Evolutionary conservation across 2,113 vertebrate species (phyloP), one percentile per base, ranked within the genome.

Genomic region (Sus scrofa): DNA sequence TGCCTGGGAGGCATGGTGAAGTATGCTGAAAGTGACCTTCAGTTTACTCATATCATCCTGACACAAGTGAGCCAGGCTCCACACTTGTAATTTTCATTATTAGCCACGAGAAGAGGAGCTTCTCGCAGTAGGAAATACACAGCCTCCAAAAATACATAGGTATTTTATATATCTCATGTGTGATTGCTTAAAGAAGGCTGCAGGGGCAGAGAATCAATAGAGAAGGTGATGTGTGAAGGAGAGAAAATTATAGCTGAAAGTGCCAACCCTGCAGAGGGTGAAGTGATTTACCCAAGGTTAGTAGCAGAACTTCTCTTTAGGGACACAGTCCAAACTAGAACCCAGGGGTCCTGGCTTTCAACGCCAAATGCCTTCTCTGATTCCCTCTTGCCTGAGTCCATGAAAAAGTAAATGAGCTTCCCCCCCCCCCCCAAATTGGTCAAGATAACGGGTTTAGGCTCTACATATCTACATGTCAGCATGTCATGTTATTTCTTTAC

Each of bases 21-120:
- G 96, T 94, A 95, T 94, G 96, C 96, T 98, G 97, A 98, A 98
- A 98, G 97, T 98, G 98, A 99, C 99, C 98, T 98, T 98, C 97
- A 93, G 97, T 97, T 98, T 98, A 97, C 93, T 98, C 97, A 84
- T 95, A 98, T 97, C 98, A 97, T 98, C 97, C 98, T 97, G 96
- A 98, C 97, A 98, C 88, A 86, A 98, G 97, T 97, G 94, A 98
- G 97, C 97, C 98, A 97, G 94, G 94, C 97, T 97, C 97, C 96
- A 95, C 95, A 91, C 97, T 98, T 97, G 96, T 97, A 95, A 96
- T 97, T 98, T 96, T 97, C 94, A 98, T 97, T 95, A 97, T 98
- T 97, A 98, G 97, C 95, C 94, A 96, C 79, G 96, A 97, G 97
- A 97, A 98, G 89, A 94, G 19, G 78, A 89, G 34, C 56, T 58